A percentile compares a stretch with the other conserved stretches of the same genome.
phyloP scores from a whole-genome alignment of 1,140 invertebrate genomes.

The Lycorma delicatula region DNA sequence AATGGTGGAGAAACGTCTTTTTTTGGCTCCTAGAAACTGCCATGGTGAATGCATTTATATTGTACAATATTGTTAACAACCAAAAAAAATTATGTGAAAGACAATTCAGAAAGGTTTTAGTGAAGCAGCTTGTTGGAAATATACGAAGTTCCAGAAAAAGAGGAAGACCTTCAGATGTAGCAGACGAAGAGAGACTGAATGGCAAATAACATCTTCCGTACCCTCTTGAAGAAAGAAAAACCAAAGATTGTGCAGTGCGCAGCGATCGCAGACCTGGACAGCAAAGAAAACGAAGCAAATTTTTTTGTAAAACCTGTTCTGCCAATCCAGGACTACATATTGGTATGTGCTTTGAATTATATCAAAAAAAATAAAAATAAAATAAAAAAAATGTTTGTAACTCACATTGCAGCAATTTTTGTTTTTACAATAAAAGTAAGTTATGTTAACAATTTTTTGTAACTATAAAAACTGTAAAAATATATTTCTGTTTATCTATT shows the following conservation, averaged over 20 bases:
- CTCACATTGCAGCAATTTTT: not conserved
- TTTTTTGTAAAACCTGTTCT: constrained; percentile 9
- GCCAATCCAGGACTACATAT: constrained; percentile 11
- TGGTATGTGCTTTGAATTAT: constrained; percentile 8
- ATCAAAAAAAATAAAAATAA: constrained; percentile 4
- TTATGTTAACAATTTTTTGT: not conserved
- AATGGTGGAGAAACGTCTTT: constrained; percentile 13
- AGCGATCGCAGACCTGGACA: constrained; percentile 1
- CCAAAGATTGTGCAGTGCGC: constrained; percentile 7
- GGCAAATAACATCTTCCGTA: not conserved
- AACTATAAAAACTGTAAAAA: not conserved
- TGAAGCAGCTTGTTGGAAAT: not conserved
- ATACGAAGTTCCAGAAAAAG: constrained; percentile 4
- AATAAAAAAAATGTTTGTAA: not conserved
- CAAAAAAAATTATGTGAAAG: constrained; percentile 2
- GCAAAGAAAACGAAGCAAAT: constrained; percentile 1
- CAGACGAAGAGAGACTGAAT: not conserved
- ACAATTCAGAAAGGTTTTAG: constrained; percentile 6
- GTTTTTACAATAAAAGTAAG: not conserved
- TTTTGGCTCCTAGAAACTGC: not conserved
- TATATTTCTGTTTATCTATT: not conserved
- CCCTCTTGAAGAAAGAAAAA: too few species aligned
- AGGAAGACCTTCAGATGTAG: not conserved
- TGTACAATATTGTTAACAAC: constrained; percentile 1
- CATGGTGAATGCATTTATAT: constrained; percentile 10